Conservation (phyloP, 2,888 invertebrate genomes). For the Drosophila robusta region DNA sequence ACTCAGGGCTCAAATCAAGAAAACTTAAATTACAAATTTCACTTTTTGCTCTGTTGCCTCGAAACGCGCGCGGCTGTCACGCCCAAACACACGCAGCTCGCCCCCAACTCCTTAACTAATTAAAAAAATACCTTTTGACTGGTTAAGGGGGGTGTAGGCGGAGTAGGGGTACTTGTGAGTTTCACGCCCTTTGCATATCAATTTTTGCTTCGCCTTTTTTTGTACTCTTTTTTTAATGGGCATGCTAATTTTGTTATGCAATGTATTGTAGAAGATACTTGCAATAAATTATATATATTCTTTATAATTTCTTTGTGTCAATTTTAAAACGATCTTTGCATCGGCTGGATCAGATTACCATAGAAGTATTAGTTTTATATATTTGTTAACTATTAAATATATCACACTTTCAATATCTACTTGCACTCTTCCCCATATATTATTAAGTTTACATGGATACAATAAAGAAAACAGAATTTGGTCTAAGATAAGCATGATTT, state of each 20-base stretch:
- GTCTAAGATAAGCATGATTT: no score
- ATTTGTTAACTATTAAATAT: no score
- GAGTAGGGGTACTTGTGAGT: slow-evolving; percentile 9
- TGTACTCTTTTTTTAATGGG: not conserved
- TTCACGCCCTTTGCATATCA: slow-evolving; percentile 71
- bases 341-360: no score
- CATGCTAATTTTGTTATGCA: not conserved
- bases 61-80: slow-evolving; percentile 31
- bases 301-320: no score
- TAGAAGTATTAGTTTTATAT: no score
- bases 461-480: no score
- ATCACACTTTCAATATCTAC: no score
- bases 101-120: slow-evolving; percentile 52
- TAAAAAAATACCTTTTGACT: slow-evolving; percentile 53
- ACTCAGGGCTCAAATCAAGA: slow-evolving; percentile 16
- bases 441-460: no score
- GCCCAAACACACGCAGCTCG: slow-evolving; percentile 45
- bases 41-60: slow-evolving; percentile 51
- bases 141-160: not conserved
- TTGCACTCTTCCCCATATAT: no score
- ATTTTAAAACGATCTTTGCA: no score
- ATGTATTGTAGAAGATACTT: not conserved
- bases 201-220: slow-evolving; percentile 49
- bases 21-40: slow-evolving; percentile 49
- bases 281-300: not conserved